Conservation (phyloP, 53 echinoderm and acorn worm species). For the Antedon mediterranea region DNA sequence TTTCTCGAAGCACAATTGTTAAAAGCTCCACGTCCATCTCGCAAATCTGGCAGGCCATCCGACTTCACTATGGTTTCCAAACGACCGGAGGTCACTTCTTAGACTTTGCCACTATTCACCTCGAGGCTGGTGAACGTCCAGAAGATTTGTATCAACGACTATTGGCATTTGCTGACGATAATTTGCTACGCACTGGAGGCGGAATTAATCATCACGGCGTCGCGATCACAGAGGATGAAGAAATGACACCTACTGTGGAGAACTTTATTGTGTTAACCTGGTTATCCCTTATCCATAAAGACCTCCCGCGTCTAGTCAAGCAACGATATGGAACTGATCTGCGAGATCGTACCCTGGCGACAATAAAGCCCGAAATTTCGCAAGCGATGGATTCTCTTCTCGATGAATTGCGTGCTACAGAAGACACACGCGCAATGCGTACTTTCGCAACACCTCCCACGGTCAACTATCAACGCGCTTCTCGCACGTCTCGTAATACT, state of each 20-base stretch:
- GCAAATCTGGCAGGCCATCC: slow-evolving; percentile 20
- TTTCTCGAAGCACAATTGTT: slow-evolving; percentile 8
- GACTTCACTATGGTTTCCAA: slow-evolving; percentile 16
- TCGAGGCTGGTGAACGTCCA: slow-evolving; percentile 7
- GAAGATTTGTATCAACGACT: slow-evolving; percentile 21
- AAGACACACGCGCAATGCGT: no score
- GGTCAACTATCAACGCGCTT: no score
- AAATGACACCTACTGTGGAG: no score
- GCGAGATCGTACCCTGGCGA: no score
- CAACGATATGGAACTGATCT: no score
- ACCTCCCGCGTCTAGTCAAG: not conserved
- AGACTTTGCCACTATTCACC: slow-evolving; percentile 5
- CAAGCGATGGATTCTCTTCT: no score
- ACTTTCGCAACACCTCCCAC: no score
- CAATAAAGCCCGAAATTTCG: no score
- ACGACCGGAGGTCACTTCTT: slow-evolving; percentile 16
- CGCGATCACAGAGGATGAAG: not conserved
- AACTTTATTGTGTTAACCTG: no score
- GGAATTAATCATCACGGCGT: slow-evolving; percentile 3
- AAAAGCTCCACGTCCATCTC: not conserved
- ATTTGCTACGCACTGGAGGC: not conserved
- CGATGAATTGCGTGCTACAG: no score
- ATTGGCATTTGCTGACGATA: slow-evolving; percentile 17
- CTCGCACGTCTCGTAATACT: no score
- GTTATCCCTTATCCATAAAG: slow-evolving; percentile 4